Evolutionary conservation across 2,113 vertebrate species (phyloP).

Genomic region (Trinectes maculatus): DNA sequence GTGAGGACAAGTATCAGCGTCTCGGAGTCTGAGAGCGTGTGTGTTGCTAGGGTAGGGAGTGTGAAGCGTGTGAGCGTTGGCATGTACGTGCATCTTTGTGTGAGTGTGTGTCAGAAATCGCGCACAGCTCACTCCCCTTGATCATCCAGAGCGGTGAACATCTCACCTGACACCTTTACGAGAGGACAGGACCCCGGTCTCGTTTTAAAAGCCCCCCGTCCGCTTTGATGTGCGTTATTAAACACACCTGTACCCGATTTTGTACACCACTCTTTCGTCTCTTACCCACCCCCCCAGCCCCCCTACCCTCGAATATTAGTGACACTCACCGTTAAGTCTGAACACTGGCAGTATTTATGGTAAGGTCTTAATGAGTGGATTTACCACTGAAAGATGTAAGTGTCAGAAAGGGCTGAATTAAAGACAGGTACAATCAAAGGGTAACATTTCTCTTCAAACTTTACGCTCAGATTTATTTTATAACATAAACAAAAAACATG

Average conservation of each 20-base stretch:
- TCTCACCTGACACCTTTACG: conserved; percentile 82
- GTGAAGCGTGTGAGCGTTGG: conserved; percentile 5
- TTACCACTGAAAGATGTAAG: conserved; percentile 24
- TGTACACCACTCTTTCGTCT: conserved; percentile 54
- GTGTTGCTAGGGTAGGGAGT: not conserved
- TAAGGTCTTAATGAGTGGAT: conserved; percentile 44
- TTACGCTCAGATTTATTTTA: not conserved
- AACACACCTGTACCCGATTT: conserved; percentile 77
- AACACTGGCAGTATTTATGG: conserved; percentile 56
- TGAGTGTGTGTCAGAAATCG: conserved; percentile 27
- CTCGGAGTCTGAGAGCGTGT: conserved; percentile 49
- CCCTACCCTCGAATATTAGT: conserved; percentile 51
- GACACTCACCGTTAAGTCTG: conserved; percentile 37
- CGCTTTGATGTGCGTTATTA: conserved; percentile 78
- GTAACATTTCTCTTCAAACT: not conserved
- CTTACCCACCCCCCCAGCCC: conserved; percentile 14
- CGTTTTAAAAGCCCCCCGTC: conserved; percentile 61
- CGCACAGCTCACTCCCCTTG: conserved; percentile 64
- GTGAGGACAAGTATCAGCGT: conserved; percentile 64
- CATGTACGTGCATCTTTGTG: conserved; percentile 13
- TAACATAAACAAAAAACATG: too few species aligned
- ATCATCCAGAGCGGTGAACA: conserved; percentile 73
- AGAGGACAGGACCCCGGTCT: conserved; percentile 75
- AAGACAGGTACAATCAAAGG: conserved; percentile 18
- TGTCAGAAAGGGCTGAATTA: conserved; percentile 1